These are phyloP conservation scores for Melanostoma scalare DNA, from an alignment of 2,888 invertebrate genomes.

Conservation along the genomic window DNA sequence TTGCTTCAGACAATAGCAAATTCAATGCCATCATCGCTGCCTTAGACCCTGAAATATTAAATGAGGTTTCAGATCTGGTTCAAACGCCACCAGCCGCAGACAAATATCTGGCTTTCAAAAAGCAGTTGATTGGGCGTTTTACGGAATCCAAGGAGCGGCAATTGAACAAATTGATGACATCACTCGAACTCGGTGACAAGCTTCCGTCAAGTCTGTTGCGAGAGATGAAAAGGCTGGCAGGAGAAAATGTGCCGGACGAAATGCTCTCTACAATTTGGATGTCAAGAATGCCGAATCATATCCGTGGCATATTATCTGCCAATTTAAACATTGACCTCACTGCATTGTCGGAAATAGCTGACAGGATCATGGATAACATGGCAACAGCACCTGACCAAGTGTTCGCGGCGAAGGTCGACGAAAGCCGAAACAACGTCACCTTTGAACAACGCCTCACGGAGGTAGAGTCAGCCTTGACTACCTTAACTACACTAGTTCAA, in stretches of 20 bases:
- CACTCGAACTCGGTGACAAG: constrained; percentile 1
- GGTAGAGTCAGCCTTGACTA: too few species aligned
- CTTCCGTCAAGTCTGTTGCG: background rate
- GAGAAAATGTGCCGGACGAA: background rate
- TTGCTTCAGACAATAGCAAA: constrained; percentile 9
- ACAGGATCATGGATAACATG: background rate
- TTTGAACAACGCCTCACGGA: too few species aligned
- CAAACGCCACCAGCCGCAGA: background rate
- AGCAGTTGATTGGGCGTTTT: background rate
- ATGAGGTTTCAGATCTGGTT: background rate
- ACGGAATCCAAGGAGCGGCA: constrained; percentile 9
- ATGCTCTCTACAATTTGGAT: background rate
- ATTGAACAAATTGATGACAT: constrained; percentile 2
- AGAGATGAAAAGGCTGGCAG: background rate
- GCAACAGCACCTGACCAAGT: too few species aligned
- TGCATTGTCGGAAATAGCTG: background rate
- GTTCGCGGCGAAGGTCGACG: too few species aligned
- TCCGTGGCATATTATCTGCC: background rate
- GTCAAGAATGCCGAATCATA: background rate
- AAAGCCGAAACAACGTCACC: too few species aligned
- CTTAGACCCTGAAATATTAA: background rate
- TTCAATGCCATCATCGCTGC: constrained; percentile 8
- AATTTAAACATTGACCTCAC: background rate
- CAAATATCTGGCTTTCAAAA: constrained; percentile 21
- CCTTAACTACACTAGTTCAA: too few species aligned